These are phyloP conservation scores for Euthynnus affinis DNA, from an alignment of 2,797 vertebrate species.

Conservation along the genomic window DNA sequence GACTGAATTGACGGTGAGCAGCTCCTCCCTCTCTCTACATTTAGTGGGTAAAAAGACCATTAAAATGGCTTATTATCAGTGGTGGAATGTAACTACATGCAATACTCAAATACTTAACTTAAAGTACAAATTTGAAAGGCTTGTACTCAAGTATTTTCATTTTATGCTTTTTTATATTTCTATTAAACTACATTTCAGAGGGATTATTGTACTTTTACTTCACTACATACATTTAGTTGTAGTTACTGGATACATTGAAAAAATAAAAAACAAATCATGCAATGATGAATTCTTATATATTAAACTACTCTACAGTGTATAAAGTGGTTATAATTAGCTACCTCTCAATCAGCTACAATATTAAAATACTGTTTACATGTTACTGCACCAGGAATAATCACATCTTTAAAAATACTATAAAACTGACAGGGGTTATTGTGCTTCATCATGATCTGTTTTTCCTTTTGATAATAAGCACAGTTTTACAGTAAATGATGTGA, in stretches of 20 bases:
- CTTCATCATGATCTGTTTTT: background rate
- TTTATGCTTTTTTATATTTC: too few species aligned
- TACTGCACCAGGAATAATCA: background rate
- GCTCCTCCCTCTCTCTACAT: slow-evolving; percentile 50
- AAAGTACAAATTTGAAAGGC: background rate
- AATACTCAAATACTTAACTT: background rate
- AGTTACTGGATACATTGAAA: too few species aligned
- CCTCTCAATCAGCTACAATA: too few species aligned
- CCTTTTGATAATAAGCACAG: background rate
- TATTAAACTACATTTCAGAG: too few species aligned
- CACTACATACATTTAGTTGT: background rate
- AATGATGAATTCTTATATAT: too few species aligned
- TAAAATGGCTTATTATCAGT: background rate
- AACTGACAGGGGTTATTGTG: background rate
- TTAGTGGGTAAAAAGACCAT: background rate
- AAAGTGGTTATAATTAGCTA: too few species aligned
- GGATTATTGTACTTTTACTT: background rate
- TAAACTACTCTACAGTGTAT: background rate
- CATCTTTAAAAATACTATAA: background rate
- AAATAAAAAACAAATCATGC: too few species aligned
- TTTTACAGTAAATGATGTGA: too few species aligned
- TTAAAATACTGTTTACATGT: background rate
- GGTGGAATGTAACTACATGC: background rate
- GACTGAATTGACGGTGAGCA: slow-evolving; percentile 74
- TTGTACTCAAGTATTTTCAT: too few species aligned